Conservation (phyloP, 1,140 invertebrate species). For the Eueides isabella region DNA sequence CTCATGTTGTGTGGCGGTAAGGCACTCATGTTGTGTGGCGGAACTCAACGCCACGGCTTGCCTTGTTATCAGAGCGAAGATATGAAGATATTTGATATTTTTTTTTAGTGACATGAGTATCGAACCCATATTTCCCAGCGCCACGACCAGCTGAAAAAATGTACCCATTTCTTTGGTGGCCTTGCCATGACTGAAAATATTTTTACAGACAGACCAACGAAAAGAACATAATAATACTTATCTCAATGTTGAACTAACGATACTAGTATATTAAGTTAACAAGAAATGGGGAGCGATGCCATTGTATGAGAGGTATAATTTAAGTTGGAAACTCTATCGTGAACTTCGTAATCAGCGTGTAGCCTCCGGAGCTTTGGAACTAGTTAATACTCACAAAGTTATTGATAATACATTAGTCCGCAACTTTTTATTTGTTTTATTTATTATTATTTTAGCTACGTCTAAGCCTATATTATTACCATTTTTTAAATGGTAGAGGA, state of each 20-base stretch:
- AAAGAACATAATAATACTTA: neutral
- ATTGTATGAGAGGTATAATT: conserved; percentile 31
- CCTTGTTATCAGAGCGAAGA: no score
- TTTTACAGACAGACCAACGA: neutral
- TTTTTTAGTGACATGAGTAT: no score
- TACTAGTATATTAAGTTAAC: neutral
- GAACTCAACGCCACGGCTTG: no score
- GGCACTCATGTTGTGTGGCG: no score
- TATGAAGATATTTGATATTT: no score
- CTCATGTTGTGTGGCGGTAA: no score
- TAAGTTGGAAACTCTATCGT: conserved; percentile 31
- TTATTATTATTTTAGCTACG: neutral
- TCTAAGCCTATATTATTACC: no score
- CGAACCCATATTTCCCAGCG: no score
- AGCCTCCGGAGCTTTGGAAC: conserved; percentile 28
- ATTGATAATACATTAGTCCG: conserved; percentile 29
- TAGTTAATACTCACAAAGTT: conserved; percentile 30
- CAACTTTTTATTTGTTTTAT: neutral
- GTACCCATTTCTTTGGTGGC: neutral
- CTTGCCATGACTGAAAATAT: neutral
- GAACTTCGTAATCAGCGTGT: conserved; percentile 35
- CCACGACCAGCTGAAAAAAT: no score
- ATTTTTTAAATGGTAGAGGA: no score
- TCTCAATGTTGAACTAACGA: neutral
- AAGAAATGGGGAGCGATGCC: conserved; percentile 15